Conservation (phyloP, 2,797 vertebrate genomes). For the Harpagifer antarcticus region DNA sequence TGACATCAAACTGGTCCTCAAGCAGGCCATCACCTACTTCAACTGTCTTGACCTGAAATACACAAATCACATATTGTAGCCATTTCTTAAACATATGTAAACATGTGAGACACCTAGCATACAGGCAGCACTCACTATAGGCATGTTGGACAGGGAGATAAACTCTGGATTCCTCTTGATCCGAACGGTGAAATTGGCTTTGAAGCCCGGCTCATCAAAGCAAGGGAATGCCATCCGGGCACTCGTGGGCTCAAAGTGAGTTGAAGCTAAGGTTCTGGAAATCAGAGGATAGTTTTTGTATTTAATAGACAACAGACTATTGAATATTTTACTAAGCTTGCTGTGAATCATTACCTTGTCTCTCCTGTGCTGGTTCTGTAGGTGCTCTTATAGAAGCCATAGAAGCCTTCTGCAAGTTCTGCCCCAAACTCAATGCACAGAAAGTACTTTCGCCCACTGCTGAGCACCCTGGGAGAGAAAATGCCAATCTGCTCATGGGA, state of each 20-base stretch:
- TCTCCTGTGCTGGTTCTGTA: conserved; percentile 82
- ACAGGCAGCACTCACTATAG: conserved; percentile 76
- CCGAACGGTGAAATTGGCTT: conserved; percentile 86
- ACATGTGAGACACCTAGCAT: not conserved
- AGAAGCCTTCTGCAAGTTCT: conserved; percentile 81
- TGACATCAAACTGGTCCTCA: conserved; percentile 84
- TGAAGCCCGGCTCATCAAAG: conserved; percentile 87
- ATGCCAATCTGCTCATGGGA: conserved; percentile 87
- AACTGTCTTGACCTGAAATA: conserved; percentile 79
- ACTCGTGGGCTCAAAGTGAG: conserved; percentile 87
- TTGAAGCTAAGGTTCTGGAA: conserved; percentile 81
- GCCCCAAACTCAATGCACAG: conserved; percentile 84
- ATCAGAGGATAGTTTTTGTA: not conserved
- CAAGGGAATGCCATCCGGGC: conserved; percentile 86
- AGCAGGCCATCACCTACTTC: conserved; percentile 70
- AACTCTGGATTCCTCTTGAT: conserved; percentile 81
- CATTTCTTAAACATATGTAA: not conserved
- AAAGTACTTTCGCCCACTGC: conserved; percentile 81
- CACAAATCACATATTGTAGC: not conserved
- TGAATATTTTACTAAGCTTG: not conserved
- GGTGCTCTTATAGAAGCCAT: conserved; percentile 87
- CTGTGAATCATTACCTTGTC: conserved; percentile 73
- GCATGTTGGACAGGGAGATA: conserved; percentile 87
- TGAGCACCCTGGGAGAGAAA: conserved; percentile 84
- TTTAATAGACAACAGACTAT: not conserved